Evolutionary conservation across 2,113 vertebrate genomes (phyloP), one percentile per base, ranked within the genome.

Genomic region (Hydropotes inermis): DNA sequence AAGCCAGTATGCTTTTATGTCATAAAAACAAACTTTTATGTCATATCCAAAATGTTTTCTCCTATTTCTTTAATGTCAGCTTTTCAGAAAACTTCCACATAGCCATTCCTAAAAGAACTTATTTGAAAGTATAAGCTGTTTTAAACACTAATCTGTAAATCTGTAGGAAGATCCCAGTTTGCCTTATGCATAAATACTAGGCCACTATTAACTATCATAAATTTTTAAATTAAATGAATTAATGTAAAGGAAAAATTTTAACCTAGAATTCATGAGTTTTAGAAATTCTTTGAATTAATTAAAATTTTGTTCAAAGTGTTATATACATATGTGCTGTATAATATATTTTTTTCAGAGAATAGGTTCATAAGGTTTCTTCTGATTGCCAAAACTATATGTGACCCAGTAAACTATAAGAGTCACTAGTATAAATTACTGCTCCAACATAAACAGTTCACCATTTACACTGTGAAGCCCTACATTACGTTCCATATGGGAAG

Each of bases 151-250:
- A 58, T 36, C 28, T 88, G 25, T 79, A 76, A 61, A 27, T 85
- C 78, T 86, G 30, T 27, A 78, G 45, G 25, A 93, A 61, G 43
- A 90, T 67, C 9, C 67, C 57, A 88, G 0, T 28, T 39, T 33
- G 33, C 60, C 55, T 57, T 60, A 30, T 89, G 50, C 19, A 60
- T 25, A 89, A 89, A 97, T 52, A 74, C 7, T 64, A 90, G 83
- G 14, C 81, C 39, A 55, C 8, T 82, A 10, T 70, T 45, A 78
- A n/a, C 5, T n/a, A 43, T 45, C 67, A 60, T 83, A 83, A 84
- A 36, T 60, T 87, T 96, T 11, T 64, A 83, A 91, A 76, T 96
- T 23, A 93, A 93, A 45, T 74, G 17, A 39, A 87, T 90, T 95
- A 78, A 4, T 76, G 14, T 86, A 91, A 91, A 91, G 74, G 13